Conservation (phyloP, 2,113 vertebrate species). For the Shinisaurus crocodilurus region DNA sequence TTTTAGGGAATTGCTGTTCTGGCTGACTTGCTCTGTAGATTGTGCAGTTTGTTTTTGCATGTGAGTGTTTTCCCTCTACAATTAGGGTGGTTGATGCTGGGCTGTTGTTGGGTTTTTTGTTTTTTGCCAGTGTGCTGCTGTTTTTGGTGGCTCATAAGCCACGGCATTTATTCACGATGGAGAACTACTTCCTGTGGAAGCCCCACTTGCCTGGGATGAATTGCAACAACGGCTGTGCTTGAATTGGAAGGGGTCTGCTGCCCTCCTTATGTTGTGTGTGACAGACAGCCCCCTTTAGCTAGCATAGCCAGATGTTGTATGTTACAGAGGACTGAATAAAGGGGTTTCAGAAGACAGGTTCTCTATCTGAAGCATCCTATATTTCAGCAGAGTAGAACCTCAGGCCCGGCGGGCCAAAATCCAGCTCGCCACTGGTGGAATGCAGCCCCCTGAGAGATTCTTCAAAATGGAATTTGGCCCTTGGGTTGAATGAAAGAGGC, state of each 20-base stretch:
- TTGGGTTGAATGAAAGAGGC: too few relatives aligned
- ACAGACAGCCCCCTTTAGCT: too few relatives aligned
- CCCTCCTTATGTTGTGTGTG: not conserved
- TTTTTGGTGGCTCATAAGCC: not conserved
- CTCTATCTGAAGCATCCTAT: too few relatives aligned
- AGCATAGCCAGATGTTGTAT: too few relatives aligned
- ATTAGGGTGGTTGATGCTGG: not conserved
- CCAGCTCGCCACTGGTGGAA: too few relatives aligned
- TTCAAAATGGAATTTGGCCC: too few relatives aligned
- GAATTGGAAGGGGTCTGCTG: not conserved
- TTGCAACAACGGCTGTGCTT: not conserved
- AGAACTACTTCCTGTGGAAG: not conserved
- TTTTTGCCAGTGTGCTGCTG: not conserved
- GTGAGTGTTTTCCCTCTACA: not conserved
- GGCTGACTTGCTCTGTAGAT: not conserved
- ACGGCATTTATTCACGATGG: too few relatives aligned
- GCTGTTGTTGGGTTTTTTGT: not conserved
- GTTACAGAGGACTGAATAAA: too few relatives aligned
- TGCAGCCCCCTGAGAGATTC: too few relatives aligned
- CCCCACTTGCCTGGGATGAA: not conserved
- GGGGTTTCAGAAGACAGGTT: too few relatives aligned
- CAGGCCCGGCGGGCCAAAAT: too few relatives aligned
- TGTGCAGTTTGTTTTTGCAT: not conserved
- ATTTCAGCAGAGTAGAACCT: too few relatives aligned
- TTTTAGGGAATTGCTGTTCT: not conserved